Evolutionary conservation across 2,113 vertebrate genomes (phyloP).

Genomic region (Hippocampus mohnikei): DNA sequence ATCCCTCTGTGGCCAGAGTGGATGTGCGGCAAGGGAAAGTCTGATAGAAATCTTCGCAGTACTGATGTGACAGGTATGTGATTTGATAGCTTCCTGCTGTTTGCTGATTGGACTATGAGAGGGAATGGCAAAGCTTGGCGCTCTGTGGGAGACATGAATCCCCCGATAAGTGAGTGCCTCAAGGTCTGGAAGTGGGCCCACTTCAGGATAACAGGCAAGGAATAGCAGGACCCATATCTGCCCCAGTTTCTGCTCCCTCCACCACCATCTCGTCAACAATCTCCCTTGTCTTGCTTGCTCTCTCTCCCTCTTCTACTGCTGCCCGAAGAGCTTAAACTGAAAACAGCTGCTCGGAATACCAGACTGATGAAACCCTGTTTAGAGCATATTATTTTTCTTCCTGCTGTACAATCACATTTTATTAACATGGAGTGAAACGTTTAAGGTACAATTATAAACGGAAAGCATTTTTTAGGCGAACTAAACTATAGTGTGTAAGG

Average conservation of each 20-base stretch:
- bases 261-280: slow-evolving; percentile 70
- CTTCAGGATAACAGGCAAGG: slow-evolving; percentile 65
- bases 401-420: slow-evolving; percentile 75
- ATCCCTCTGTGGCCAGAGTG: slow-evolving; percentile 12
- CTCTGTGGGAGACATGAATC: slow-evolving; percentile 66
- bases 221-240: slow-evolving; percentile 66
- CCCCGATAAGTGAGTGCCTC: slow-evolving; percentile 68
- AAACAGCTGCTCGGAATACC: slow-evolving; percentile 82
- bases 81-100: slow-evolving; percentile 60
- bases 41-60: slow-evolving; percentile 47
- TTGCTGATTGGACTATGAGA: slow-evolving; percentile 53
- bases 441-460: slow-evolving; percentile 71
- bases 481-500: slow-evolving; percentile 54
- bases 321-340: slow-evolving; percentile 74
- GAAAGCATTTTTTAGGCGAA: slow-evolving; percentile 69
- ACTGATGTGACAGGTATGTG: slow-evolving; percentile 52
- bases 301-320: slow-evolving; percentile 47
- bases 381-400: slow-evolving; percentile 55
- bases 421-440: slow-evolving; percentile 70
- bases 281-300: slow-evolving; percentile 57
- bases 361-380: slow-evolving; percentile 79
- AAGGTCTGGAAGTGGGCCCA: slow-evolving; percentile 70
- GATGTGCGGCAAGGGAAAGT: slow-evolving; percentile 41
- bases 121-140: slow-evolving; percentile 42
- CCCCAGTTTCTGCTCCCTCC: slow-evolving; percentile 69